Percentiles rank a stretch among this genome's conserved stretches.
Evolutionary conservation across 2,113 vertebrate species (phyloP).

Genomic region (Aramus guarauna): DNA sequence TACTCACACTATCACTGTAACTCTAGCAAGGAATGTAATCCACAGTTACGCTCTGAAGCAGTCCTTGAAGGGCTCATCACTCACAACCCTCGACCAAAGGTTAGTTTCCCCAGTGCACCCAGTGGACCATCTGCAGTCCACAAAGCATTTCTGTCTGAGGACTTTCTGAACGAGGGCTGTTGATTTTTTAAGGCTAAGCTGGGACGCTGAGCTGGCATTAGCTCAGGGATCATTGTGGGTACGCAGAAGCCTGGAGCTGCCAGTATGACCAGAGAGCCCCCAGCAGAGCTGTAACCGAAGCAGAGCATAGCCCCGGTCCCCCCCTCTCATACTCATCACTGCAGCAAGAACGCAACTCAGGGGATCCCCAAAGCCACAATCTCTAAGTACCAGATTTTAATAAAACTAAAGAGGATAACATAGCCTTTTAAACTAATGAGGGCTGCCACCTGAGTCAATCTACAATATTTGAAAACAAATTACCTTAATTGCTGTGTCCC

Average conservation of each 20-base stretch:
- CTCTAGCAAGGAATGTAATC: not conserved
- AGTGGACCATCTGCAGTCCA: not conserved
- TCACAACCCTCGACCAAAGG: not conserved
- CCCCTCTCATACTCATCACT: not conserved
- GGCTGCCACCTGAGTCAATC: not conserved
- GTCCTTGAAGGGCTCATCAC: not conserved
- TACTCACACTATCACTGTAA: not conserved
- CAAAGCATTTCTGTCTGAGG: not conserved
- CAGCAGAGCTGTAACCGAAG: not conserved
- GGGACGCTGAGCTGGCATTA: not conserved
- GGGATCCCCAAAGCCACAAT: not conserved
- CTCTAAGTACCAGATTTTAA: not conserved
- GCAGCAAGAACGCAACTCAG: not conserved
- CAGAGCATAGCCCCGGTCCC: fast-evolving
- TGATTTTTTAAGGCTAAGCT: not conserved
- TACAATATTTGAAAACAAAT: not conserved
- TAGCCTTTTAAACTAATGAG: not conserved
- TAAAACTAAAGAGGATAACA: not conserved
- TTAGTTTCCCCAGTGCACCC: not conserved
- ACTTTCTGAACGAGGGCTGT: not conserved
- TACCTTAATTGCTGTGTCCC: not conserved
- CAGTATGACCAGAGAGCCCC: not conserved
- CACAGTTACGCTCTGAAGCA: not conserved
- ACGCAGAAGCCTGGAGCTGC: not conserved
- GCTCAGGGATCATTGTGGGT: not conserved